Evolutionary conservation across 2,113 vertebrate genomes (phyloP).

Genomic region (Axis porcinus): DNA sequence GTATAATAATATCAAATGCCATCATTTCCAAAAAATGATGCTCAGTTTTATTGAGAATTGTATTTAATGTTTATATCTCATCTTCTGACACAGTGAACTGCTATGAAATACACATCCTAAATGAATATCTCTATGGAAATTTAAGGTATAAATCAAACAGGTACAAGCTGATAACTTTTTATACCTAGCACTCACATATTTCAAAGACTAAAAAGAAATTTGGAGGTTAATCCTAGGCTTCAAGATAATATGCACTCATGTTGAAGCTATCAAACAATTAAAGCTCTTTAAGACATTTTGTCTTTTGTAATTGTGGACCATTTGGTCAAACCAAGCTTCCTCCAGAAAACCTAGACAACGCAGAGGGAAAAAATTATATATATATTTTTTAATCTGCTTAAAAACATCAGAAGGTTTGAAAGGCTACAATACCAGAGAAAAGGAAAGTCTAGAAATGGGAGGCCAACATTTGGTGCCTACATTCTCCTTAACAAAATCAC

Average conservation of each 20-base stretch:
- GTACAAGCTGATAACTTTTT: background rate
- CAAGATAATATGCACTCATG: background rate
- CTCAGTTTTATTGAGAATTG: background rate
- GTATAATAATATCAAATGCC: background rate
- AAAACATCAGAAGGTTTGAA: background rate
- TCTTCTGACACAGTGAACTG: background rate
- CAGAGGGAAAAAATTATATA: background rate
- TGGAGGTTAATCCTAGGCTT: background rate
- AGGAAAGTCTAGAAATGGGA: background rate
- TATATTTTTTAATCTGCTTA: background rate
- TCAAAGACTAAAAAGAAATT: background rate
- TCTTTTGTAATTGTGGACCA: background rate
- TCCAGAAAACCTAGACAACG: background rate
- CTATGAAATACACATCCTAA: background rate
- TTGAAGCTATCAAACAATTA: background rate
- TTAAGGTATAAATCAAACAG: background rate
- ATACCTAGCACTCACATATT: background rate
- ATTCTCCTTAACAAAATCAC: background rate
- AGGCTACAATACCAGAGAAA: background rate
- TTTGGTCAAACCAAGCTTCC: background rate
- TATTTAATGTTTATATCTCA: background rate
- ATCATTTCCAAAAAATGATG: background rate
- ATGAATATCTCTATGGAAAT: background rate
- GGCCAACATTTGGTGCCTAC: background rate
- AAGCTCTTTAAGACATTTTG: background rate